Conservation (phyloP, 2,113 vertebrate genomes). For the Petromus typicus region DNA sequence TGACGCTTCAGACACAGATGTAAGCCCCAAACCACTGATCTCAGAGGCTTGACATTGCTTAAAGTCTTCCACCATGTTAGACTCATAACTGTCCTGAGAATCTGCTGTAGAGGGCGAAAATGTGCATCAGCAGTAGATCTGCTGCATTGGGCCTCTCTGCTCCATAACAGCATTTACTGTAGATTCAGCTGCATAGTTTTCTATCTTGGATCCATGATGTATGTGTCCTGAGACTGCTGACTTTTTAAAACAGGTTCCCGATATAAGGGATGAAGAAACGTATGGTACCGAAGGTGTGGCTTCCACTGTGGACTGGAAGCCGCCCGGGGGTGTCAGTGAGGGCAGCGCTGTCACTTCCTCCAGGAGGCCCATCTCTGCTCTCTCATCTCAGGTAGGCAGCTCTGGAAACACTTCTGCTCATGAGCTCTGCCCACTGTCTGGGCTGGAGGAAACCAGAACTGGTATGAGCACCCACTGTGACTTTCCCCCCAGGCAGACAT, state of each 20-base stretch:
- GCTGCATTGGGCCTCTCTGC: background rate
- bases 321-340: conserved; percentile 78
- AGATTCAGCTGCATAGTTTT: conserved; percentile 3
- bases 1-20: conserved; percentile 92
- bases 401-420: background rate
- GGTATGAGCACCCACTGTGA: background rate
- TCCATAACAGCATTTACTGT: background rate
- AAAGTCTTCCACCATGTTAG: conserved; percentile 4
- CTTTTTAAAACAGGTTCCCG: conserved; percentile 86
- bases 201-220: background rate
- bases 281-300: conserved; percentile 87
- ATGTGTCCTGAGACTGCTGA: background rate
- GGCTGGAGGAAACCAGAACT: background rate
- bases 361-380: conserved; percentile 90
- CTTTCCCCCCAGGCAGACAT: conserved; percentile 82
- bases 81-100: background rate
- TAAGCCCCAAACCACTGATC: conserved; percentile 81
- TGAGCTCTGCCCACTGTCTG: background rate
- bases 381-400: conserved; percentile 89
- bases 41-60: background rate
- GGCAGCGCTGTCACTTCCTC: conserved; percentile 80
- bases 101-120: background rate
- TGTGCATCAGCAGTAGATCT: background rate
- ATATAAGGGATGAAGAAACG: conserved; percentile 89
- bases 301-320: conserved; percentile 89